Base-by-base conservation (phyloP, 2,888 invertebrate genomes). In the Clepsis dumicolana region DNA sequence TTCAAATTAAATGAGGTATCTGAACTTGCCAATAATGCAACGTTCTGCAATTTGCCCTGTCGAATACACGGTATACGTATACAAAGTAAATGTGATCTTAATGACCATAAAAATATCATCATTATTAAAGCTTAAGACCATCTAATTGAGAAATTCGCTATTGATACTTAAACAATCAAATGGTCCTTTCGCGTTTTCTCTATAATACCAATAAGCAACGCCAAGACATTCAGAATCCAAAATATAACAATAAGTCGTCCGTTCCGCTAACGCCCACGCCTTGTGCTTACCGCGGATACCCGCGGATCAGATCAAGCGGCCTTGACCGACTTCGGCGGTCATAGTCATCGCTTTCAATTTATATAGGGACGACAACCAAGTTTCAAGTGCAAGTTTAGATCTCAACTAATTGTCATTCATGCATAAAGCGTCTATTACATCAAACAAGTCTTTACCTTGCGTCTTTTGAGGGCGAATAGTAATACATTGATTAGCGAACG, bases 251-350 rank as follows among this genome's bases (percentile, higher is more conserved):
- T 7, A 52, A n/a, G 7, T 25, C 14, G 41, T 24, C 50, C n/a
- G 27, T 25, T 44, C 62, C 72, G 71, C 74, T 68, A 3, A 10
- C 68, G 62, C 70, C 41, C 68, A 65, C 64, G 8, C 32, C 70
- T 73, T 72, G 70, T 38, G 65, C 71, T 65, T 62, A 38, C 64
- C 59, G 63, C 53, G 60, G 56, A 24, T 65, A 59, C 38, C 64
- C 59, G 63, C 53, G 60, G 56, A 24, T 56, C 48, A 53, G 77
- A 73, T 60, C 70, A 44, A 53, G 73, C 74, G 87, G 85, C 90
- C 90, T 89, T 89, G 90, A 89, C 88, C 89, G 83, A 87, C 75
- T 84, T 85, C 75, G 74, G 78, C 81, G 83, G 70, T 62, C 65
- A 70, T 64, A 64, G 87, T 85, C 87, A 86, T 84, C 81, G 81